Conservation (phyloP, 2,888 invertebrate species). For the Phorcus lineatus region DNA sequence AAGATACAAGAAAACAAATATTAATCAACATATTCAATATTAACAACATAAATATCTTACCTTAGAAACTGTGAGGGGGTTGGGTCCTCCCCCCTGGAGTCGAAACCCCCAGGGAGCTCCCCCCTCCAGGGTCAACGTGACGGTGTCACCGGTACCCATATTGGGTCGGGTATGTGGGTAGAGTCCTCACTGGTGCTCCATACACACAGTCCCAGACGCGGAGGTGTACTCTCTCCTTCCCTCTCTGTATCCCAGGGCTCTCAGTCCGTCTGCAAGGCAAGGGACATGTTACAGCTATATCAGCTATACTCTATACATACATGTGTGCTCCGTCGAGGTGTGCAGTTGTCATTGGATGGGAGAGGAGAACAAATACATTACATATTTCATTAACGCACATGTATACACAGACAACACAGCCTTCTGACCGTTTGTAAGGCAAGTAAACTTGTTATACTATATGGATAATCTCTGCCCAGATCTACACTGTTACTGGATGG, state of each 20-base stretch:
- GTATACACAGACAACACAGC: too few relatives aligned
- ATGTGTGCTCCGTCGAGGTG: not conserved
- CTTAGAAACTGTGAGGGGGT: conserved; percentile 73
- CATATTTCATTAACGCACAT: too few relatives aligned
- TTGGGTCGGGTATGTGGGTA: not conserved
- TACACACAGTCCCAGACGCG: conserved; percentile 23
- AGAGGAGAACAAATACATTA: too few relatives aligned
- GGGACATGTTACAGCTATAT: not conserved
- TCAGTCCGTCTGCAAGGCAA: conserved; percentile 25
- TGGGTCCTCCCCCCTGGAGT: conserved; percentile 70
- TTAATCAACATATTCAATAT: not conserved
- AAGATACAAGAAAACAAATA: too few relatives aligned
- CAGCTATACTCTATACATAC: not conserved
- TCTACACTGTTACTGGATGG: too few relatives aligned
- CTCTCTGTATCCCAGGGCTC: conserved; percentile 12
- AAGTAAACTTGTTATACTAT: too few relatives aligned
- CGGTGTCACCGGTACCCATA: conserved; percentile 62
- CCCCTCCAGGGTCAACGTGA: conserved; percentile 64
- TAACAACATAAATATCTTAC: conserved; percentile 51
- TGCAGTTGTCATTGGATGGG: too few relatives aligned
- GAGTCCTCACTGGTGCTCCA: conserved; percentile 1
- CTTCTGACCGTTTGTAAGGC: too few relatives aligned
- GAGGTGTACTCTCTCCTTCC: conserved; percentile 8
- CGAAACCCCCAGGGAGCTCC: conserved; percentile 76
- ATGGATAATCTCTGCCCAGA: too few relatives aligned